phyloP scores from a whole-genome alignment of 2,797 vertebrate genomes.

The Nyctibius grandis region DNA sequence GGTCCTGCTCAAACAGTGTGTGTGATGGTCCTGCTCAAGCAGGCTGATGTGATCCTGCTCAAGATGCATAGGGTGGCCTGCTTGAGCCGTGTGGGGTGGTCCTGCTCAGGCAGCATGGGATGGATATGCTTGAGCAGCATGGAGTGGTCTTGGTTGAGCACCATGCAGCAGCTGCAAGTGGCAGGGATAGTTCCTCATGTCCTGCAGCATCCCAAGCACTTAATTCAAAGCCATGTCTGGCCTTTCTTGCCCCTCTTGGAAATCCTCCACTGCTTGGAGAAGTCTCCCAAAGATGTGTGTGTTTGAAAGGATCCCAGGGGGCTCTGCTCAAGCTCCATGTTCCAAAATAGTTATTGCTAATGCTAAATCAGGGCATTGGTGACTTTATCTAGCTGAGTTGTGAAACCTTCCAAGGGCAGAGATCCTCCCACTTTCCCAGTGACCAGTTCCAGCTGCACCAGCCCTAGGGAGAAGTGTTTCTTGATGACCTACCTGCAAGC shows the following conservation, averaged over 20 bases:
- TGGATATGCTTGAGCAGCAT: background rate
- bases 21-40: background rate
- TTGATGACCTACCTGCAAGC: background rate
- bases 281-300: background rate
- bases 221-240: background rate
- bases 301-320: background rate
- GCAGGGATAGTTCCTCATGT: background rate
- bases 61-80: background rate
- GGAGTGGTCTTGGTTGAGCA: background rate
- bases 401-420: background rate
- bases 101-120: background rate
- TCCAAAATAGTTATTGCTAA: slow-evolving; percentile 18
- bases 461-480: background rate
- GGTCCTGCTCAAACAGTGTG: background rate
- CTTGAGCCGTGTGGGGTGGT: background rate
- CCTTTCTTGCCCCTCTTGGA: background rate
- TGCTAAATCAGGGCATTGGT: background rate
- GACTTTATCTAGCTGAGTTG: background rate
- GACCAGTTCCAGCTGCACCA: background rate
- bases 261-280: background rate
- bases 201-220: background rate
- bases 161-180: background rate
- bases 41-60: background rate
- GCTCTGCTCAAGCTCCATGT: background rate
- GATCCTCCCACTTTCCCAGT: background rate